Percentiles rank a stretch among this genome's conserved stretches.
These are phyloP conservation scores for Melospiza georgiana DNA, from an alignment of 2,113 vertebrate species.

Conservation along the genomic window DNA sequence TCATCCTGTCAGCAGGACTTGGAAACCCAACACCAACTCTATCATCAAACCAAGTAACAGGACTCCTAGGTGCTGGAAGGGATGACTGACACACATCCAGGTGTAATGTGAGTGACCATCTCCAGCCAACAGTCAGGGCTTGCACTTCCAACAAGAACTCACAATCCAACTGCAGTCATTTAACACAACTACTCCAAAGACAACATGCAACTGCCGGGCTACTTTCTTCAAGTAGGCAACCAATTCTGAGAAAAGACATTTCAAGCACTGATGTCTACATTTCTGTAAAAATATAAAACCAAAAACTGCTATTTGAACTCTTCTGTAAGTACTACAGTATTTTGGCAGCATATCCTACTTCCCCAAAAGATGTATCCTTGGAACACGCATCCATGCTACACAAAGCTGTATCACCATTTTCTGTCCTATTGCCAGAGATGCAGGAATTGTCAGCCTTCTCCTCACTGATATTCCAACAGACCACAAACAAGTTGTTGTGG, in stretches of 20 bases:
- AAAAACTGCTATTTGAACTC: background rate
- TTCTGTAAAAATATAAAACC: background rate
- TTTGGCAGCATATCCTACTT: background rate
- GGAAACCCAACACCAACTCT: background rate
- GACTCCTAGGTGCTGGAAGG: background rate
- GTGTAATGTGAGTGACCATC: background rate
- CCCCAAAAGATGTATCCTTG: background rate
- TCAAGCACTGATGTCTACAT: background rate
- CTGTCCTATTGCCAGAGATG: background rate
- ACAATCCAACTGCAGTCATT: background rate
- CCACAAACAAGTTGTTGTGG: background rate
- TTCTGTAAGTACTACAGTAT: background rate
- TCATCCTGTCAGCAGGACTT: background rate
- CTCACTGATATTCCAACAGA: background rate
- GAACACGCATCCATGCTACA: accelerated
- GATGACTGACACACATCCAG: background rate
- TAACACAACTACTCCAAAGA: background rate
- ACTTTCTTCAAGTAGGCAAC: background rate
- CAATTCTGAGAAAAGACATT: background rate
- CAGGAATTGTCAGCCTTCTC: background rate
- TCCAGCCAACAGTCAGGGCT: background rate
- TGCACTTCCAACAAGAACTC: background rate
- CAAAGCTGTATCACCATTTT: background rate
- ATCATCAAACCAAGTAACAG: background rate
- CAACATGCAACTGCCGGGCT: background rate